Conservation (phyloP, 2,113 vertebrate genomes). For the Alexandromys fortis region DNA sequence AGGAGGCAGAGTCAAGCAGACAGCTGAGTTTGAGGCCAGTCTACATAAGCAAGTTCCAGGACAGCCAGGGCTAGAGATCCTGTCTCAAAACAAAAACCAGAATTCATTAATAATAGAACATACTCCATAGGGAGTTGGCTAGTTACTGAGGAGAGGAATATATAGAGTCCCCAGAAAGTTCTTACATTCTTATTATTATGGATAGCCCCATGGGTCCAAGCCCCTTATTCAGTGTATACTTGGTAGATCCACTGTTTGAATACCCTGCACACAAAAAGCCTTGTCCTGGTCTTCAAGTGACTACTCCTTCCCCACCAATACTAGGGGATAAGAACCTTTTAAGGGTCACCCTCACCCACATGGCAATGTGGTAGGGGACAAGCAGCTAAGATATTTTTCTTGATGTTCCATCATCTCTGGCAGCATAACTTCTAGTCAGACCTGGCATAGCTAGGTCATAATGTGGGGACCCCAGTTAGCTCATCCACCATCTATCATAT, state of each 20-base stretch:
- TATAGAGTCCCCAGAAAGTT: neutral
- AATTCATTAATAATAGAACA: constrained; percentile 24
- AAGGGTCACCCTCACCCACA: neutral
- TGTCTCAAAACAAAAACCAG: neutral
- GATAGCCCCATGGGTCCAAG: neutral
- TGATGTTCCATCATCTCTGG: neutral
- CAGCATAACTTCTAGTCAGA: constrained; percentile 33
- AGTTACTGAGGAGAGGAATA: neutral
- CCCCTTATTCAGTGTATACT: neutral
- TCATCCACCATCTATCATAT: neutral
- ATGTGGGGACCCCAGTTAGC: neutral
- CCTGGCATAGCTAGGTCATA: neutral
- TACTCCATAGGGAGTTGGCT: neutral
- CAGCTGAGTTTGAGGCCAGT: neutral
- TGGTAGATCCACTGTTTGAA: neutral
- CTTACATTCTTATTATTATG: neutral
- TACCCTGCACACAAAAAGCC: neutral
- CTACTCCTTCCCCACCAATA: neutral
- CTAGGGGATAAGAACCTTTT: neutral
- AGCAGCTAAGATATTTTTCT: neutral
- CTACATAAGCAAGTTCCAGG: neutral
- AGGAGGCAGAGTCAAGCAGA: neutral
- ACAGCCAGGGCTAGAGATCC: neutral
- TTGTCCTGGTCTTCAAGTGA: neutral
- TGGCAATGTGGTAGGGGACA: neutral